A percentile compares a stretch with the other conserved stretches of the same genome.
Conservation (phyloP, 1,140 invertebrate genomes). For the Antheraea pernyi region DNA sequence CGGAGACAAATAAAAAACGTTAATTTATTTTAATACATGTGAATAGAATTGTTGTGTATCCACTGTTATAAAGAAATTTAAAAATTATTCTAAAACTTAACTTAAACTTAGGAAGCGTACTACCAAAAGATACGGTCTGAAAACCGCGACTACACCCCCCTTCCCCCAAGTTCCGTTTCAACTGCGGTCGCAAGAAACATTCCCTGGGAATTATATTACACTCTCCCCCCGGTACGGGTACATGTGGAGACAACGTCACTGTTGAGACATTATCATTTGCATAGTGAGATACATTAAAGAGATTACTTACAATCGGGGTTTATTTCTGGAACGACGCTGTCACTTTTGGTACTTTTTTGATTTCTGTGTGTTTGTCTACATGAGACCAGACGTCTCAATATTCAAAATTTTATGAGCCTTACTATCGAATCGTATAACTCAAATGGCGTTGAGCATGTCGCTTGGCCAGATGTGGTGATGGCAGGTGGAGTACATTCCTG, state of each 20-base stretch:
- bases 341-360: too few relatives aligned
- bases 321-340: too few relatives aligned
- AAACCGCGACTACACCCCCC: conserved; percentile 42
- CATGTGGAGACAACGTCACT: neutral
- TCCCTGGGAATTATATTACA: conserved; percentile 61
- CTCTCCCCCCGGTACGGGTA: conserved; percentile 26
- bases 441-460: too few relatives aligned
- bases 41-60: too few relatives aligned
- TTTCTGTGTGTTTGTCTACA: too few relatives aligned
- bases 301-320: neutral
- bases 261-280: conserved; percentile 23
- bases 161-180: conserved; percentile 51
- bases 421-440: too few relatives aligned
- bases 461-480: too few relatives aligned
- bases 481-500: too few relatives aligned
- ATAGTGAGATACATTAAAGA: conserved; percentile 12
- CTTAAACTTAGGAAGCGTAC: neutral
- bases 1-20: too few relatives aligned
- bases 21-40: too few relatives aligned
- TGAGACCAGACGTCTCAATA: too few relatives aligned
- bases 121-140: neutral
- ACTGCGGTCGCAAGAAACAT: conserved; percentile 58
- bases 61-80: neutral
- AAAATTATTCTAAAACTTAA: neutral
- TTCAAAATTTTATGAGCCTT: too few relatives aligned